Evolutionary conservation across 2,797 vertebrate genomes (phyloP).

Genomic region (Sebastes trivittatus): DNA sequence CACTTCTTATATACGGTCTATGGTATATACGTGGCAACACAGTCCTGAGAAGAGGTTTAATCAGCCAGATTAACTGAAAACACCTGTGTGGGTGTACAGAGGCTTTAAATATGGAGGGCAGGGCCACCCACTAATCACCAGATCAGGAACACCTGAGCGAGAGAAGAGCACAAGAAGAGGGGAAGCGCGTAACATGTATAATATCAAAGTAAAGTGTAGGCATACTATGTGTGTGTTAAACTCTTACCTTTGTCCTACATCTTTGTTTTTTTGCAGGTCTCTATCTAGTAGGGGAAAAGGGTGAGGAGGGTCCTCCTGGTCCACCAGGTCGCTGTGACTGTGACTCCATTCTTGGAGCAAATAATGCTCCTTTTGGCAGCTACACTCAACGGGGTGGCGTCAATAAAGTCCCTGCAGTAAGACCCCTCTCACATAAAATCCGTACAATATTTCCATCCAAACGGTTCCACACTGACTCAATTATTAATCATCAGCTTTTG

Average conservation of each 20-base stretch:
- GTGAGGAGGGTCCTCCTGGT: constrained; percentile 90
- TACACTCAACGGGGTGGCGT: constrained; percentile 78
- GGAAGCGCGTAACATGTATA: too few species aligned
- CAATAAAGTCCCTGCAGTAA: constrained; percentile 89
- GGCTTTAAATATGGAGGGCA: neutral
- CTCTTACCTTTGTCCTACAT: neutral
- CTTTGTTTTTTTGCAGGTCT: constrained; percentile 79
- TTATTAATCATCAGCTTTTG: neutral
- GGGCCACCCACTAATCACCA: neutral
- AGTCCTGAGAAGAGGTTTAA: too few species aligned
- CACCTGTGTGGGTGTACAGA: too few species aligned
- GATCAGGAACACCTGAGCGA: too few species aligned
- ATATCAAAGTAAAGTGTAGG: neutral
- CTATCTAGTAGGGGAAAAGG: constrained; percentile 90
- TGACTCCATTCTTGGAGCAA: constrained; percentile 73
- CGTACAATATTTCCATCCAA: neutral
- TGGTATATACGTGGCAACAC: too few species aligned
- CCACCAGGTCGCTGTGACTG: constrained; percentile 91
- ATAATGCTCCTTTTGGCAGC: constrained; percentile 84
- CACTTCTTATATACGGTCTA: too few species aligned
- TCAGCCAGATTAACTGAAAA: too few species aligned
- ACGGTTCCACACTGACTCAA: neutral
- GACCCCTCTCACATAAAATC: constrained; percentile 11
- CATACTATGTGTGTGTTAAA: neutral
- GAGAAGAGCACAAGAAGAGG: too few species aligned